These are phyloP conservation scores for Laupala kohalensis DNA, from an alignment of 1,140 invertebrate species.

Conservation along the genomic window DNA sequence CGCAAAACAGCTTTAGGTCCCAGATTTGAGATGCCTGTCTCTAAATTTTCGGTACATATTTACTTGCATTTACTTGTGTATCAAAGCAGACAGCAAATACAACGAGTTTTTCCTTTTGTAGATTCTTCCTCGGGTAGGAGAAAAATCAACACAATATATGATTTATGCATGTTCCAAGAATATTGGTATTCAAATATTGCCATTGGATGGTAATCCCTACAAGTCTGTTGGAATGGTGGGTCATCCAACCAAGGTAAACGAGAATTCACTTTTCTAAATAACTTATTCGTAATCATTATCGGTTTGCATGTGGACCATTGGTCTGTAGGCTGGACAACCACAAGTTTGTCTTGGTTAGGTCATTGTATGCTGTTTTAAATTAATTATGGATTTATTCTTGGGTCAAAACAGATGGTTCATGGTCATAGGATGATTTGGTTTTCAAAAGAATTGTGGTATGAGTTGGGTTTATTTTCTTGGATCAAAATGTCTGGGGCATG, in stretches of 20 bases:
- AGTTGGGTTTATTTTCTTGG: no score
- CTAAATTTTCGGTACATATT: constrained; percentile 32
- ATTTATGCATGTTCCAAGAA: constrained; percentile 47
- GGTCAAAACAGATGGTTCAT: no score
- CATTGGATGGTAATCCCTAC: constrained; percentile 58
- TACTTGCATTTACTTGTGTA: not conserved
- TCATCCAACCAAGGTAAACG: constrained; percentile 45
- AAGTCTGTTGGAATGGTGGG: constrained; percentile 47
- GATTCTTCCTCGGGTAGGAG: constrained; percentile 22
- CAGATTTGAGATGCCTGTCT: constrained; percentile 42
- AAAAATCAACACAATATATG: constrained; percentile 33
- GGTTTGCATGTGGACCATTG: no score
- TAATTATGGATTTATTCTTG: no score
- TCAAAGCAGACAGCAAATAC: not conserved
- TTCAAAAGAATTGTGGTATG: no score
- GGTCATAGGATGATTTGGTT: no score
- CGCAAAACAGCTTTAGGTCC: constrained; percentile 49
- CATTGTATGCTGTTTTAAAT: no score
- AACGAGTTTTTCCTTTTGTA: constrained; percentile 16
- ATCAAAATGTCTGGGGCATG: no score
- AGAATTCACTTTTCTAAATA: not conserved
- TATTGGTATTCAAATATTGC: constrained; percentile 51
- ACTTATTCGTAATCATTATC: no score
- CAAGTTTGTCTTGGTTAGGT: no score
- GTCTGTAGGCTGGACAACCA: no score